Evolutionary conservation across 2,113 vertebrate genomes (phyloP), one percentile per base, ranked within the genome.

Genomic region (Taxidea taxus): DNA sequence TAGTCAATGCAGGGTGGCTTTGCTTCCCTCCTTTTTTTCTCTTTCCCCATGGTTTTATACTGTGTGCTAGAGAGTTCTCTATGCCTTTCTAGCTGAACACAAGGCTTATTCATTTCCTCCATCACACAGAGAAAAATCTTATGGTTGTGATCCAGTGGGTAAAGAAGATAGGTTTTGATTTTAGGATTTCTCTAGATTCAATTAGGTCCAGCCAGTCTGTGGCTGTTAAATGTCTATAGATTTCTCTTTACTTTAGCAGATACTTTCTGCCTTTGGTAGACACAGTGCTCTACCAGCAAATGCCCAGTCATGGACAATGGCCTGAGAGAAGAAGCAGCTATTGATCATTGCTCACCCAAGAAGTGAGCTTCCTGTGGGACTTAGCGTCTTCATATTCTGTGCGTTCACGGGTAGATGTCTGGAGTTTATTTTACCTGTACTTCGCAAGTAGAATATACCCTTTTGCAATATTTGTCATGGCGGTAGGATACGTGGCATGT

Each of bases 231-330:
- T 72, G 64, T 39, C 64, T 56, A 8, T 5, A 42, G 31, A 34
- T 37, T 87, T 75, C 20, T 66, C 44, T 31, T 66, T 31, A 15
- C 44, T 64, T 4, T 20, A 47, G 18, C 14, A 82, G 5, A 37
- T 51, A 39, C 25, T 3, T 21, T 92, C 29, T 39, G 37, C 34
- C 7, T 93, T 34, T 20, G 20, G 7, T 23, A 64, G 10, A 8
- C 25, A 47, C 37, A 6, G 2, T 27, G 6, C 4, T 51, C 29
- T 23, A 15, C 31, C 18, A 6, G 29, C 27, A 27, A 0, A 3
- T 6, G 2, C 9, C n/a, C 44, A 39, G 86, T 37, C n/a, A 56
- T 15, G 2, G 39, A 21, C 23, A 58, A 11, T 6, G 13, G n/a
- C 42, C 72, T 7, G 4, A 9, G 21, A 27, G 29, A 42, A 42